Evolutionary conservation across 2,888 invertebrate genomes (phyloP), one percentile per base, ranked within the genome.

Genomic region (Clivina fossor): DNA sequence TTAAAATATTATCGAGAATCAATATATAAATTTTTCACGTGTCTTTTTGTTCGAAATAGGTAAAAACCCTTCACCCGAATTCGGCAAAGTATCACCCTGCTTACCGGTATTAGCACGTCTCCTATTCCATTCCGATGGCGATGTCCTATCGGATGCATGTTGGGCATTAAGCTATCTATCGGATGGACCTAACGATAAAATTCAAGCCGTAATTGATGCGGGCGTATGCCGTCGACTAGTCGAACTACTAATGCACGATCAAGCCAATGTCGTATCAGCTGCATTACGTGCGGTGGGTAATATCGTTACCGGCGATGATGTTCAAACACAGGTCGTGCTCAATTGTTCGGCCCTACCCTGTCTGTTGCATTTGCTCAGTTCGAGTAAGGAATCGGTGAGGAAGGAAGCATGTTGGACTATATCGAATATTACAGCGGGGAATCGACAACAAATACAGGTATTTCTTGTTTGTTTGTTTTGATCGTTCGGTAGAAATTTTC

Each of bases 391-490:
- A 74, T 83, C 88, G 11, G 85, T 95, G 54, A 84, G 90, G 64
- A 97, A 97, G 76, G 96, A 97, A 76, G 93, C 95, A 1, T 95
- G 94, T 72, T 97, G 97, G 96, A 94, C 95, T 19, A 85, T 96
- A 64, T 95, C 95, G 56, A 97, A 97, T 74, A 93, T 97, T 59
- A 94, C 96, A 1, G 96, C 96, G 16, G 96, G 96, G 56, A 96
- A 95, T 76, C 83, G 90, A 47, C 83, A 85, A 65, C 97, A 97
- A 78, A 95, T 97, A 73, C 94, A 95, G 82, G 89, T 85, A 63
- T 8, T 55, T 33, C 35, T 7, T 5, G 4, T 33, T 38, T 7
- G 9, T 38, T 16, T 7, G 3, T 38, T 33, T 26, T 26, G 5
- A 26, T 7, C 8, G 8, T 26, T 26, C 8, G 5, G 5, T 26